Evolutionary conservation across 2,888 invertebrate genomes (phyloP).

Genomic region (Eristalinus sepulchralis): DNA sequence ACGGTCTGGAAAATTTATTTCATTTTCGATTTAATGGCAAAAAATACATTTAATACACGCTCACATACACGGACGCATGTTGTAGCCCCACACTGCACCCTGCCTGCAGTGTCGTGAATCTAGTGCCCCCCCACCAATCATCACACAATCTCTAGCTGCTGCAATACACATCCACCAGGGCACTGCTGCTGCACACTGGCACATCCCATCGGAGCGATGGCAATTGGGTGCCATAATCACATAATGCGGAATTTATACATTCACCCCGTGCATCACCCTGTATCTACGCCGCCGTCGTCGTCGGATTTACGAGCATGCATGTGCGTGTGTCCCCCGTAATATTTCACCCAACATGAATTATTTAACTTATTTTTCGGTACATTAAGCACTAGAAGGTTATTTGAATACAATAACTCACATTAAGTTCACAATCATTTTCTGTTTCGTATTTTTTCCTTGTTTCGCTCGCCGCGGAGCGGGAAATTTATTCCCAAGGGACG

Average conservation of each 20-base stretch:
- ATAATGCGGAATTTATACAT: constrained; percentile 71
- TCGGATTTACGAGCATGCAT: constrained; percentile 24
- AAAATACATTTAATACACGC: constrained; percentile 58
- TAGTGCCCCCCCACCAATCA: constrained; percentile 61
- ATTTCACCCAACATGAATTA: constrained; percentile 70
- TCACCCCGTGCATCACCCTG: constrained; percentile 65
- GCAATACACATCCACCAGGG: constrained; percentile 53
- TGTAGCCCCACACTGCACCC: not conserved
- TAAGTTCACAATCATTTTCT: constrained; percentile 66
- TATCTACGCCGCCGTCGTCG: constrained; percentile 11
- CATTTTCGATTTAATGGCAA: constrained; percentile 67
- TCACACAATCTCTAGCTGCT: constrained; percentile 64
- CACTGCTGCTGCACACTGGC: constrained; percentile 34
- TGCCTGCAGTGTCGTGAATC: constrained; percentile 27
- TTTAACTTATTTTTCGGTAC: constrained; percentile 72
- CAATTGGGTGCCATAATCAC: constrained; percentile 71
- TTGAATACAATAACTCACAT: constrained; percentile 72
- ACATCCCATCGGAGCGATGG: constrained; percentile 30
- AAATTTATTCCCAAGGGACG: constrained; percentile 27
- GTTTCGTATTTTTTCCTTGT: not conserved
- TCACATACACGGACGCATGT: constrained; percentile 46
- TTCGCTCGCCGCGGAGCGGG: constrained; percentile 19
- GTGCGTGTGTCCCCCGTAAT: constrained; percentile 50
- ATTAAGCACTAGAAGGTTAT: constrained; percentile 71
- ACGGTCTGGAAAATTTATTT: constrained; percentile 59